Evolutionary conservation across 2,113 vertebrate genomes (phyloP), one percentile per base, ranked within the genome.

Genomic region (Strix aluco): DNA sequence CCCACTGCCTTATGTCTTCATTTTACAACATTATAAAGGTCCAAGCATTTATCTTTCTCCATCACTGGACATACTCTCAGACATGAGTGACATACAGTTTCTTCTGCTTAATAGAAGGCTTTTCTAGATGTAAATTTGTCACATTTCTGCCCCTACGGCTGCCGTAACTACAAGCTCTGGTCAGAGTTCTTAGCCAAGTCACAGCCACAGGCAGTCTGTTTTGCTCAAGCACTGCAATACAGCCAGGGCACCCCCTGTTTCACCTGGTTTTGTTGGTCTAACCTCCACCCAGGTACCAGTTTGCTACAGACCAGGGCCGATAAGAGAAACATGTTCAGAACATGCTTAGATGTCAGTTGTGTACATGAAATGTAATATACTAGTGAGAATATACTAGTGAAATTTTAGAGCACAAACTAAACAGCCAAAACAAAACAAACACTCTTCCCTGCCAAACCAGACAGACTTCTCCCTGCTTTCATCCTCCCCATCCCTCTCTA

Each of bases 381-480:
- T 38, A 38, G 38, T 38, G 38, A 38, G 38, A 38, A 38, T 38
- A 38, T 38, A 38, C 38, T 38, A 38, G 38, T 38, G 38, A 38
- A 38, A 92, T 94, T 94, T 95, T 85, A 77, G 58, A 75, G 18
- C 22, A 85, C 29, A 86, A 82, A 42, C 40, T 54, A 86, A 86
- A 51, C 36, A 81, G 38, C 32, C 1, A 0, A 84, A 96, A 55
- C n/a, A 92, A 95, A 93, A 81, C 44, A 86, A 84, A 82, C 32
- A 38, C 5, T 69, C 63, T 38, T 80, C 70, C 21, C 52, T 80
- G 65, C 47, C 70, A 87, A 84, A 59, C 10, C 58, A 85, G 63
- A 77, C 58, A 91, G 52, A 63, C 15, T 82, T 91, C 22, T 73
- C 49, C 30, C 77, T 55, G 38, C 22, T 92, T 67, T 75, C 59